Base-by-base conservation (phyloP, 2,797 vertebrate species). In the Nyctalus aviator region DNA sequence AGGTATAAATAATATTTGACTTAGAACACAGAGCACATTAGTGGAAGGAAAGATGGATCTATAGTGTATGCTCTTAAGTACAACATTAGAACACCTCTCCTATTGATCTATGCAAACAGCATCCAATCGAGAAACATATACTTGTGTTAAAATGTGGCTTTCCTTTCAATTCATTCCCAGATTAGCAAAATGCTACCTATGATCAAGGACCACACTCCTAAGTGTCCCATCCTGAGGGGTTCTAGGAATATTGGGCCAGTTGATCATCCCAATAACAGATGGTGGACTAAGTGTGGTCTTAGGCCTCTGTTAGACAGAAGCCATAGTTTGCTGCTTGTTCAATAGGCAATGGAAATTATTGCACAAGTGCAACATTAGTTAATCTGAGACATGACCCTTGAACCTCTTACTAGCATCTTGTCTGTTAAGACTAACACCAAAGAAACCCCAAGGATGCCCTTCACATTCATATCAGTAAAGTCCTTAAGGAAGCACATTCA, bases 281-380 rank as follows among this genome's bases (percentile, higher is more conserved):
- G 72, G 91, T 72, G 86, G 90, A 84, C 88, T 83, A 84, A 77
- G 37, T 93, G 92, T 92, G 90, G 37, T 85, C 91, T 96, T 68
- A 92, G 83, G 66, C 84, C 96, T 97, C 68, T 64, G 21, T 96
- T 96, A 96, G 84, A 87, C 32, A 93, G 90, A 96, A 96, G 30
- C 44, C 72, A 92, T 93, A 84, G 92, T 71, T 96, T 90, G 79
- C 83, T 97, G 96, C 96, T 92, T 97, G 94, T 97, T 96, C 27
- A 95, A 97, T 92, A 97, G 53, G 66, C 78, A 91, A 69, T 94
- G 55, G 84, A 96, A 97, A 57, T 88, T 92, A 68, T 57, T 94
- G 69, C 97, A 41, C 93, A 94, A 84, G 53, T 83, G 92, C 88
- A 66, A 55, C 88, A 84, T 91, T 66, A 92, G n/a, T 91, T 69